A percentile compares a stretch with the other conserved stretches of the same genome.
Evolutionary conservation across 2,113 vertebrate species (phyloP).

Genomic region (Nerophis ophidion): DNA sequence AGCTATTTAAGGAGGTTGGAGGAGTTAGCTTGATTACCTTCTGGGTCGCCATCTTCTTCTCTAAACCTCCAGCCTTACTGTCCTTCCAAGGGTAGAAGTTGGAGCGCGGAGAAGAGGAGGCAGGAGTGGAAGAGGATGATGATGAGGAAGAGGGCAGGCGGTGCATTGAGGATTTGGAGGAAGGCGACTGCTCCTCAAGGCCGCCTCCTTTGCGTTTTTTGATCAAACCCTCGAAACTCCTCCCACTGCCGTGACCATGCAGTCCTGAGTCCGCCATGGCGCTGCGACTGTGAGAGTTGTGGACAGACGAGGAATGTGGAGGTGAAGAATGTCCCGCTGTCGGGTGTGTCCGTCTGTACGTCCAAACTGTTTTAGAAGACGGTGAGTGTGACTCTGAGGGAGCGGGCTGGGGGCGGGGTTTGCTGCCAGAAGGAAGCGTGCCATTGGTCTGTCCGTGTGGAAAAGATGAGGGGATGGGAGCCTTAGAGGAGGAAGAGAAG

Average conservation of each 20-base stretch:
- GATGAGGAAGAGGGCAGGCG: constrained; percentile 71
- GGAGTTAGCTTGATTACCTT: constrained; percentile 71
- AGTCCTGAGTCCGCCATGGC: constrained; percentile 53
- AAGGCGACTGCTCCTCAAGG: constrained; percentile 64
- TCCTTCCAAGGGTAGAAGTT: constrained; percentile 74
- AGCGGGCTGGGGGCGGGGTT: constrained; percentile 58
- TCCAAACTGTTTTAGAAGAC: constrained; percentile 58
- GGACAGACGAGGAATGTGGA: constrained; percentile 54
- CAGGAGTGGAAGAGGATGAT: constrained; percentile 68
- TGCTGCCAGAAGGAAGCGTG: constrained; percentile 62
- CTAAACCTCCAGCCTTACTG: constrained; percentile 72
- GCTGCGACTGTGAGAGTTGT: constrained; percentile 61
- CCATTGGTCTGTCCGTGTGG: constrained; percentile 77
- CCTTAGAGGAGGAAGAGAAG: constrained; percentile 36
- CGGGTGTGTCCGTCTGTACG: constrained; percentile 61
- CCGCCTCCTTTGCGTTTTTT: constrained; percentile 78
- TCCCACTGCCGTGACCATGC: constrained; percentile 59
- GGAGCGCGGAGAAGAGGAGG: constrained; percentile 66
- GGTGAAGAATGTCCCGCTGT: constrained; percentile 54
- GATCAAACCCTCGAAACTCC: constrained; percentile 73
- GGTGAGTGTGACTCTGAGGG: constrained; percentile 54
- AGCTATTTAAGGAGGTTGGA: too few species aligned
- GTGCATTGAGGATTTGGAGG: constrained; percentile 62
- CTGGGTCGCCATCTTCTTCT: constrained; percentile 82
- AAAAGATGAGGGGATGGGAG: constrained; percentile 59